Evolutionary conservation across 2,113 vertebrate species (phyloP), one percentile per base, ranked within the genome.

Genomic region (Chauna torquata): DNA sequence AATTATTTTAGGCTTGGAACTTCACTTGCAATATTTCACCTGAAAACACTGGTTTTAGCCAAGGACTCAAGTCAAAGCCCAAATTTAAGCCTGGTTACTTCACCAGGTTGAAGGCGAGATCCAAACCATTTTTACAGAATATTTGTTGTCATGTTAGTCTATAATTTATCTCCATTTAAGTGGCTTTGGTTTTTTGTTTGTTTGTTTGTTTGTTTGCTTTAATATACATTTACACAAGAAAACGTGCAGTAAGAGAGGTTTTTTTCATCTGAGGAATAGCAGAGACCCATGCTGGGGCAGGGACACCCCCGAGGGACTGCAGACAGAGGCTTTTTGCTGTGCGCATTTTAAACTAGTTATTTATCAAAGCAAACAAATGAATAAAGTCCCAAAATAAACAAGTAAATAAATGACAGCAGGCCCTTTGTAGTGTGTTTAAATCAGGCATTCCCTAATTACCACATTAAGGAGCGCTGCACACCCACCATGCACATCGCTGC

Each of bases 1-100:
- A 93, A 82, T 66, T 90, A 80, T 93, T 95, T 87, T 72, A 55
- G 78, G 75, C 58, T 70, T 81, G 54, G 55, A 96, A 42, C 20
- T 82, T 88, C 34, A 44, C 75, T 62, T 50, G 68, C 34, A 95
- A 34, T 91, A 93, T 88, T 95, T 96, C 82, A 93, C 42, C 49
- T 16, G 44, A 76, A 54, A 82, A 69, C 58, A 74, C 5, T 54
- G 79, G 58, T 30, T 85, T 82, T 42, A 92, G 74, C 62, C 44
- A 87, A 75, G 84, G 89, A 87, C 75, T 76, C 6, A 5, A 90
- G 66, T 38, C 75, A 85, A 90, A 90, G 49, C 40, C 27, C 87
- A 90, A 80, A 86, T 54, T 85, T 72, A 95, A 93, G n/a, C 54
- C 12, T 11, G 54, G 27, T 59, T 79, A 28, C 54, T 72, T 82